Base-by-base conservation (phyloP, 2,888 invertebrate genomes). In the Lasioglossum malachurum region DNA sequence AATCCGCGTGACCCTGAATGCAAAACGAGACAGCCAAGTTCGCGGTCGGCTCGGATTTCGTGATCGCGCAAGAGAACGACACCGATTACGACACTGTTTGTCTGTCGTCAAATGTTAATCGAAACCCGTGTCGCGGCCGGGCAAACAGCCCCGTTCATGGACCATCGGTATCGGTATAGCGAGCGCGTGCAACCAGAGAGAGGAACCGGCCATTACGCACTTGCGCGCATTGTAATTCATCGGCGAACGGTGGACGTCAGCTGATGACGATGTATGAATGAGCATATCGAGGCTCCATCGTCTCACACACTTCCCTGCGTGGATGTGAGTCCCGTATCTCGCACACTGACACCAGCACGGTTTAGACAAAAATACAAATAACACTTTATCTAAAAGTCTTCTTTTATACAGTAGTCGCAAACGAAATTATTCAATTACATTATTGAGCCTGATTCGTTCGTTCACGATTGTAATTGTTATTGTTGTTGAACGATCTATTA, bases 201-300 rank as follows among this genome's bases (percentile, higher is more conserved):
- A 7, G 23, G 72, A 46, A 71, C 79, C n/a, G 80, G 64, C 77
- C 74, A 67, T 69, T 46, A 80, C 75, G 74, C 71, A 73, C 69
- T 72, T 72, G 71, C 74, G 74, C 77, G 81, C 80, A 88, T 91
- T 89, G 78, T 87, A 87, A 90, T 90, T 91, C 83, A 89, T 80
- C 77, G 83, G 75, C 49, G 86, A 88, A 87, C 86, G 78, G 84
- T 80, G 74, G 78, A 89, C 90, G 90, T 89, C 93, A 92, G 91
- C 88, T 91, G 92, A 89, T 89, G 90, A 80, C 86, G 83, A 92
- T 91, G 89, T 93, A 92, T 93, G 93, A 93, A 93, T 93, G 93
- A 93, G 88, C 75, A 90, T 90, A 91, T 91, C 85, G 91, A 83
- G 85, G 49, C 73, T 38, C 74, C 80, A 79, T 79, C 85, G 79